Base-by-base conservation (phyloP, 2,888 invertebrate species). In the Labia minor region DNA sequence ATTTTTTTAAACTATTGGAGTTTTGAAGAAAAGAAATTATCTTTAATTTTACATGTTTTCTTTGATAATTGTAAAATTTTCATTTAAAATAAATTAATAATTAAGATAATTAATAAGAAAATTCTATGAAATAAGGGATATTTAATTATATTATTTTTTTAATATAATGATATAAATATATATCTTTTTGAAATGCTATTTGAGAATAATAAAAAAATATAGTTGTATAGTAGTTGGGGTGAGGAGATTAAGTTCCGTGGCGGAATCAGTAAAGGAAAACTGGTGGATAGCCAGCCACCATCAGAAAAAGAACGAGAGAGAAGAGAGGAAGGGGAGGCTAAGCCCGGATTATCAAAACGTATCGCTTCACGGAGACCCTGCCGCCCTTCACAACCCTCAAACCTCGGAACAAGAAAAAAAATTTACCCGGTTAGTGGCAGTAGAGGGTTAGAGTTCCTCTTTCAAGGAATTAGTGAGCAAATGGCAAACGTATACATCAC, bases 321-420 rank as follows among this genome's bases (percentile, higher is more conserved):
- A 14, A 49, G 49, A 49, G 49, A 49, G 49, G 14, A 14, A 49
- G 16, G 3, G n/a, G n/a, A 14, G 2, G 4, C 49, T 49, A 49
- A 49, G 49, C 49, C 49, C n/a, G 49, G 49, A 49, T 49, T 49
- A 49, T 49, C 49, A 49, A 49, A 49, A 49, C 49, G 49, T 49
- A 49, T 49, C 49, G 49, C 49, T 49, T 49, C 49, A 49, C 49
- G 49, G 49, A 49, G 49, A 26, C 26, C 8, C 26, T 26, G 4
- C 8, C 26, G 3, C 26, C 8, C 26, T 26, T 26, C 26, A 6
- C 4, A 49, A 49, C 49, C 49, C 49, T 49, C 49, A 49, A 49
- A 8, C 33, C 26, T 26, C 26, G 26, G 26, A 26, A 26, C 26
- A 26, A 26, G 26, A 26, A 8, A 26, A 26, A 26, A 26, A 26